phyloP scores from a whole-genome alignment of 2,797 vertebrate genomes.

The Pogoniulus pusillus region DNA sequence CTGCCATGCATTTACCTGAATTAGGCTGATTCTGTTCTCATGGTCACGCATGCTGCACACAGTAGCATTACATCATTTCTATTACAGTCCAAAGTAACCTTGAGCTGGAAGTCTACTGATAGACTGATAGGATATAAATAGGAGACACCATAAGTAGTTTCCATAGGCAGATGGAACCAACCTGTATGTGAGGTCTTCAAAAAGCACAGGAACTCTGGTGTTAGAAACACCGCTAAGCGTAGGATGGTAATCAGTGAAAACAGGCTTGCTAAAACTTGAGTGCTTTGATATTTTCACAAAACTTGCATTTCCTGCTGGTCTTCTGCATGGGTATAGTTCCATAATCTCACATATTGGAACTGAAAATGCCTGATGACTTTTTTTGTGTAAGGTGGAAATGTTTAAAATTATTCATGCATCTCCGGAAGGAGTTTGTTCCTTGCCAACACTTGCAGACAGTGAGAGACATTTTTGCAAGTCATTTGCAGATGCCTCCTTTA shows the following conservation, averaged over 20 bases:
- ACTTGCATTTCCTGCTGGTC: not conserved
- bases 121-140: not conserved
- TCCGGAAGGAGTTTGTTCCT: conserved; percentile 45
- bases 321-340: not conserved
- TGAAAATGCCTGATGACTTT: not conserved
- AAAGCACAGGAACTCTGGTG: not conserved
- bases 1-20: conserved; percentile 38
- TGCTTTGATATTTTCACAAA: not conserved
- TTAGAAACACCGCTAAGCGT: not conserved
- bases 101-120: not conserved
- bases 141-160: not conserved
- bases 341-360: not conserved
- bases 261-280: not conserved
- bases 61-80: conserved; percentile 11
- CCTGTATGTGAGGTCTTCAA: not conserved
- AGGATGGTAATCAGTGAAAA: not conserved
- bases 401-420: conserved; percentile 32
- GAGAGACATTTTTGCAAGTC: conserved; percentile 65
- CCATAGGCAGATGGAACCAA: not conserved
- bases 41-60: not conserved
- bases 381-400: not conserved
- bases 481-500: conserved; percentile 55
- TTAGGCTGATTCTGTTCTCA: conserved; percentile 35
- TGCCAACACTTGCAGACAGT: conserved; percentile 57
- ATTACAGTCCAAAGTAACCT: conserved; percentile 9